Evolutionary conservation across 2,113 vertebrate species (phyloP), one percentile per base, ranked within the genome.

Genomic region (Tragelaphus imberbis): DNA sequence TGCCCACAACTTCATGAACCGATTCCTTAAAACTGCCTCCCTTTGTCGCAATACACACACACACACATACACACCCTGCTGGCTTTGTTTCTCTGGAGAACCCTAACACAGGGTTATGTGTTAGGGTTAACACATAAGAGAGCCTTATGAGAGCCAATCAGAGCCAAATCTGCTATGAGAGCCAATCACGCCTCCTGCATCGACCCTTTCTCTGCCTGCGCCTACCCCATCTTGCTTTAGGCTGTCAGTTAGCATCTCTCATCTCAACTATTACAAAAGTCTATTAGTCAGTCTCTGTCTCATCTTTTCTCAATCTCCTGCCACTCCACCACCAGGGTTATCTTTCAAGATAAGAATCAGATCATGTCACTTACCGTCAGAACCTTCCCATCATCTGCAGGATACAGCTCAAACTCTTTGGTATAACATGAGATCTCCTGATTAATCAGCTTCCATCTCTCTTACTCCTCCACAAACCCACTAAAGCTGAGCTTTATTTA

Each of bases 121-220:
- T n/a, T n/a, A n/a, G n/a, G n/a, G n/a, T n/a, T n/a, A n/a, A n/a
- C n/a, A n/a, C n/a, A n/a, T n/a, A n/a, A n/a, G n/a, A n/a, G n/a
- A n/a, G n/a, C n/a, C n/a, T n/a, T n/a, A n/a, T 68, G 15, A 3
- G 15, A 11, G 15, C 11, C 25, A 14, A 0, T 11, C 6, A 5
- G 36, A n/a, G n/a, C n/a, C n/a, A n/a, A n/a, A n/a, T n/a, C n/a
- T n/a, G n/a, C n/a, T n/a, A n/a, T n/a, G n/a, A n/a, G n/a, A n/a
- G n/a, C n/a, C n/a, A n/a, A n/a, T 28, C 44, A 27, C 5, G 3
- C 59, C 47, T 93, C 25, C 44, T 40, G n/a, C 4, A 0, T 19
- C 23, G 19, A 2, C 27, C 33, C 15, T n/a, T 58, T 51, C 56
- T 85, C 30, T 84, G 33, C 44, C 75, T 68, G 25, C 19, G 16